Evolutionary conservation across 2,113 vertebrate genomes (phyloP), one percentile per base, ranked within the genome.

Genomic region (Todiramphus saurophagus): DNA sequence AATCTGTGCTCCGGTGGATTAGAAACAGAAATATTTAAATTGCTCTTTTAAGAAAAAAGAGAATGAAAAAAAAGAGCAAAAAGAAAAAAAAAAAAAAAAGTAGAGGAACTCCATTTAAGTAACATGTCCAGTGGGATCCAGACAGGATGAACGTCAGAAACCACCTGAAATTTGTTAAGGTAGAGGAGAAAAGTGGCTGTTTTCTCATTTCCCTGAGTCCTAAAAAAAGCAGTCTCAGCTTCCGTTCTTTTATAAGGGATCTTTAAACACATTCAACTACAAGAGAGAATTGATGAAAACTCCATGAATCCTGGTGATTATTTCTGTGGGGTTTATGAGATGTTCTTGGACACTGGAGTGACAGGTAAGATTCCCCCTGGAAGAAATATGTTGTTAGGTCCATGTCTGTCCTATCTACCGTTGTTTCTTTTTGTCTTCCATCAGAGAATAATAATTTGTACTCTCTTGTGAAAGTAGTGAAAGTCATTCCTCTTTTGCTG

Each of bases 1-100:
- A 93, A 96, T 93, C 25, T 81, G 25, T 83, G 50, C n/a, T 82
- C 27, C 31, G 46, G 39, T 84, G 76, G 66, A 60, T 89, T 84
- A 92, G 73, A 90, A 84, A 48, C 10, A 85, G 74, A 93, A 92
- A 60, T 76, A 17, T 90, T 92, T 92, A 83, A 89, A 56, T 24
- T 20, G 50, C 10, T 72, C 20, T 62, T 46, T 51, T 50, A 50
- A 50, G 6, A 27, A 60, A n/a, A 31, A 50, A 10, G 41, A 43
- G 41, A 43, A 14, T 43, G 13, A 12, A 19, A 5, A 15, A 13
- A 5, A 25, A n/a, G 19, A 44, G 28, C 10, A 53, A 58, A 48
- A 37, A 44, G 11, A 20, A 12, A 19, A 5, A 18, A 8, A 5
- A 25, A n/a, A 24, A 53, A n/a, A 60, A 63, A n/a, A 7, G 5